These are phyloP conservation scores for Plebejus argus DNA, from an alignment of 2,888 invertebrate genomes.

Conservation along the genomic window DNA sequence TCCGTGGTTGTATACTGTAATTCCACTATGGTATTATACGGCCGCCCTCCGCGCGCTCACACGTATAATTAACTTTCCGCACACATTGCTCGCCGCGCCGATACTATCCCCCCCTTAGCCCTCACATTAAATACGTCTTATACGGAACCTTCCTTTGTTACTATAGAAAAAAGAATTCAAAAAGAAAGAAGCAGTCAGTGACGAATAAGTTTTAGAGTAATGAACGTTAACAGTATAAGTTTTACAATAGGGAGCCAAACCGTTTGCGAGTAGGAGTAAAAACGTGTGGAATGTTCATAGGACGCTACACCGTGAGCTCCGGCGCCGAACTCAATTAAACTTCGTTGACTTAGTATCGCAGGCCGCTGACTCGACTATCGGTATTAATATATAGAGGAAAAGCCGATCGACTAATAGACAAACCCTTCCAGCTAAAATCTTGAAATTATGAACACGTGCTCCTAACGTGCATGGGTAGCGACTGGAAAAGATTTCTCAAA, in stretches of 20 bases:
- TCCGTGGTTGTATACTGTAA: not conserved
- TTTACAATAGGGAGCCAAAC: not conserved
- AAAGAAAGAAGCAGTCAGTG: too few species aligned
- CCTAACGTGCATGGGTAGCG: too few species aligned
- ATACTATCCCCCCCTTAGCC: not conserved
- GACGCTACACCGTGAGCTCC: not conserved
- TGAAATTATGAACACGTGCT: too few species aligned
- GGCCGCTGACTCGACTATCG: not conserved
- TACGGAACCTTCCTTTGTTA: not conserved
- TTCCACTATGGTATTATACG: not conserved
- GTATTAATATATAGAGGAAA: not conserved
- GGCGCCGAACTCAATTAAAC: not conserved
- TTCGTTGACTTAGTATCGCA: not conserved
- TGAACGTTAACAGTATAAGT: not conserved
- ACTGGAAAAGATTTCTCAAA: too few species aligned
- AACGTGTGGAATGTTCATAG: not conserved
- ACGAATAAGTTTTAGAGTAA: too few species aligned
- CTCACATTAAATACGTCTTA: not conserved
- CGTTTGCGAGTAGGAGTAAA: not conserved
- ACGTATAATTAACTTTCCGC: conserved; percentile 28
- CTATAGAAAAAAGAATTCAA: not conserved
- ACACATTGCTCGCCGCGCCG: conserved; percentile 2
- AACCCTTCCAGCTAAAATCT: not conserved
- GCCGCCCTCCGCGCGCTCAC: conserved; percentile 27
- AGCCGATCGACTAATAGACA: not conserved